A percentile compares a stretch with the other conserved stretches of the same genome.
phyloP scores from a whole-genome alignment of 2,113 vertebrate genomes.

The Odontesthes bonariensis region DNA sequence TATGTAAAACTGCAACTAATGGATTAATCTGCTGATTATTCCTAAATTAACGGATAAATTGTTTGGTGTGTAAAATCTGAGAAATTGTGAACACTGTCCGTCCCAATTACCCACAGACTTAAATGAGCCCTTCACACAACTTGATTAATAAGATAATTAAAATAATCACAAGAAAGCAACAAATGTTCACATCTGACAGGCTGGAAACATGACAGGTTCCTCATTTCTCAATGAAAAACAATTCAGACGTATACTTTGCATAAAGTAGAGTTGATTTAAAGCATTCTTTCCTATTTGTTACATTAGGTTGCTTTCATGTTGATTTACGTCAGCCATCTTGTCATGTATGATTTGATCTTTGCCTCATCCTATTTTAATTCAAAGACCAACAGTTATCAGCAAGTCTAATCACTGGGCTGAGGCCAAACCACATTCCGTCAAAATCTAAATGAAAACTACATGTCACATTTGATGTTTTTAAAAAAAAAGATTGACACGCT shows the following conservation, averaged over 20 bases:
- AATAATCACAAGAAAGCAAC: neutral
- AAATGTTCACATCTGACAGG: neutral
- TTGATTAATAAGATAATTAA: slow-evolving; percentile 12
- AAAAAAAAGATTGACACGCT: neutral
- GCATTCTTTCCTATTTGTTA: no score
- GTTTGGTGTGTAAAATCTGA: slow-evolving; percentile 12
- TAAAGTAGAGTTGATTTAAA: no score
- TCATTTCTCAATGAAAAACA: neutral
- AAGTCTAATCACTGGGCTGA: no score
- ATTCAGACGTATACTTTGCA: no score
- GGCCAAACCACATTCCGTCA: no score
- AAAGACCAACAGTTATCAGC: no score
- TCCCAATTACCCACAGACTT: slow-evolving; percentile 1
- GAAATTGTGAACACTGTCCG: slow-evolving; percentile 1
- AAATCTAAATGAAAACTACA: no score
- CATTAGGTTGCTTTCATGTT: no score
- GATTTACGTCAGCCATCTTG: no score
- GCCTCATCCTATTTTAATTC: no score
- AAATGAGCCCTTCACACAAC: slow-evolving; percentile 6
- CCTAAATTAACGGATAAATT: slow-evolving; percentile 23
- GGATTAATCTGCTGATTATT: slow-evolving; percentile 11
- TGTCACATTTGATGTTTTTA: no score
- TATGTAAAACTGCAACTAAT: slow-evolving; percentile 10
- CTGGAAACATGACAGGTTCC: neutral
- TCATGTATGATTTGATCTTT: no score